Evolutionary conservation across 2,797 vertebrate species (phyloP), one percentile per base, ranked within the genome.

Genomic region (Acanthis flammea): DNA sequence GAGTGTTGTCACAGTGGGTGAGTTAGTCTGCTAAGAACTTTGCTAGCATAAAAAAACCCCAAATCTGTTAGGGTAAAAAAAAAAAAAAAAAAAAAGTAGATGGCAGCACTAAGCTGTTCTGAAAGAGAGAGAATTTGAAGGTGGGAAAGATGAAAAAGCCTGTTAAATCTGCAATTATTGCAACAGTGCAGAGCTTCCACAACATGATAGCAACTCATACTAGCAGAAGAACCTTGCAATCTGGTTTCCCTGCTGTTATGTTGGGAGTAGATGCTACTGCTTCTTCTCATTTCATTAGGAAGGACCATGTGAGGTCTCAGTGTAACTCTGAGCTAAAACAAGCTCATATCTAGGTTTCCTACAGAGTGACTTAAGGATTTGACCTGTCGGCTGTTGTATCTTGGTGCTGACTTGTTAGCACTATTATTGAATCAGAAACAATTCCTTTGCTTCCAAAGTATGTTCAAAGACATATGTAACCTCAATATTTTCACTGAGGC

Each of bases 101-200:
- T 96, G 96, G 92, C 93, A 96, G 92, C 83, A 93, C 86, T 95
- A 95, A 95, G 86, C 90, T 94, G 70, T 75, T 95, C 28, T 86
- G 90, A 94, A 54, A 53, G 45, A 90, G 65, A 78, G 44, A 80
- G 70, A 54, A 86, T 90, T 90, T 88, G 91, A 90, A 95, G 91
- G 92, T 95, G 81, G 92, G 79, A 94, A 93, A 72, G 83, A 93
- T 76, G 67, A 84, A 95, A 90, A 95, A 93, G 75, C 57, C 92
- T 91, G 89, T 94, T 95, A 95, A 95, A 92, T 94, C 63, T 94
- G 94, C 94, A 96, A 57, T 94, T 95, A 92, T 55, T 96, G 87
- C 87, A 92, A 76, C 79, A 94, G 88, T 86, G 94, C 82, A 88
- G 82, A 84, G 83, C 85, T 95, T 82, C 76, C 1, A 2, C 87